Base-by-base conservation (phyloP, 1,140 invertebrate genomes). In the Scaptomyza pallida region DNA sequence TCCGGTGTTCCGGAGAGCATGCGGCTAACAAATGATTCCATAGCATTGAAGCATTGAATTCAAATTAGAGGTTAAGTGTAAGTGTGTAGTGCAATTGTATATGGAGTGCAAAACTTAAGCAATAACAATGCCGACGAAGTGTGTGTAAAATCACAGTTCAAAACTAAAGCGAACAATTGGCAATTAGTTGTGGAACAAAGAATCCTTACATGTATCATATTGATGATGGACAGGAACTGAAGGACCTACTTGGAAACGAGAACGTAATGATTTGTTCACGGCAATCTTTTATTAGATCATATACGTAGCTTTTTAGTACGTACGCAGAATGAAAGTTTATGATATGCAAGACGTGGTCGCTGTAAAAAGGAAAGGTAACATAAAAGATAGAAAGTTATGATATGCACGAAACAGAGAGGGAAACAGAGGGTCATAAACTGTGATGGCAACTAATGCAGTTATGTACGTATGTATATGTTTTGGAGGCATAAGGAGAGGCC, bases 11-110 rank as follows among this genome's bases (percentile, higher is more conserved):
- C 50, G 59, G 43, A 69, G 60, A 70, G 64, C 67, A 70, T 56
- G 67, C 67, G 63, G 67, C 67, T 70, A 56, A 70, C 67, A 70
- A 70, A 70, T 70, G 60, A 64, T 55, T 70, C 67, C 48, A 50
- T 23, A 55, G 50, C n/a, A n/a, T 70, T 55, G 60, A 60, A 70
- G 67, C 60, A 70, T 70, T 70, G 67, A 70, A 63, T 70, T 70
- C 67, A 56, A 70, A 70, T 70, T 37, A 37, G 60, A 70, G 67
- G 17, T 44, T 44, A n/a, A n/a, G 33, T 35, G 33, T 26, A 26
- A 1, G 23, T 30, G 26, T 30, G 12, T 12, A 37, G 13, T 30
- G 6, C 56, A 54, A 63, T 52, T 30, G 26, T 52, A 63, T 52
- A 5, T 2, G 43, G 50, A 63, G 45, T 19, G 60, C 15, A 0